Evolutionary conservation across 2,113 vertebrate genomes (phyloP).

Genomic region (Myodes glareolus): DNA sequence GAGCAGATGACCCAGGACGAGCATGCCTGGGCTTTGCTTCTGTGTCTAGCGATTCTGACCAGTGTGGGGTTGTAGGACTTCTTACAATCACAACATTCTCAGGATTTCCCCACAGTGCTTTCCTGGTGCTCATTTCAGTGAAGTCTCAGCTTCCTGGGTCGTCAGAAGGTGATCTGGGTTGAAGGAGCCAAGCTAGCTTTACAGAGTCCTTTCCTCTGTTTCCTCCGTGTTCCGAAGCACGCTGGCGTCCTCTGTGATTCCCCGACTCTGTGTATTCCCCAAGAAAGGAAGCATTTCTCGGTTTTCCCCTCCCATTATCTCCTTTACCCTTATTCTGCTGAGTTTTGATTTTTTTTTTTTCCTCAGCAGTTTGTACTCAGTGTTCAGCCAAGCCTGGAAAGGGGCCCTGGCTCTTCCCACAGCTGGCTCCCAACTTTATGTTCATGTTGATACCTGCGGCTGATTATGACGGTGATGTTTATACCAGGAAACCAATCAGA

Average conservation of each 20-base stretch:
- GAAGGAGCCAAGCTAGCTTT: neutral
- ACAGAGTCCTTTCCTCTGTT: neutral
- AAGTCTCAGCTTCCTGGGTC: neutral
- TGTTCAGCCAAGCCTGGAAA: neutral
- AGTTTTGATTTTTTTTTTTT: neutral
- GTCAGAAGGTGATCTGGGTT: neutral
- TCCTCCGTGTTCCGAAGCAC: neutral
- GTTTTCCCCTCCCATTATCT: neutral
- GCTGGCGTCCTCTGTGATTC: neutral
- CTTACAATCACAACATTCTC: neutral
- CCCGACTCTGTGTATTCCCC: neutral
- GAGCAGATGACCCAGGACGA: neutral
- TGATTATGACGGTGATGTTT: neutral
- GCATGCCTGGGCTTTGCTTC: neutral
- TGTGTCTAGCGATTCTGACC: neutral
- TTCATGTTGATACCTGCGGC: neutral
- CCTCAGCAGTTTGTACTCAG: neutral
- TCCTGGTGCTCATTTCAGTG: neutral
- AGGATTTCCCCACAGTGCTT: neutral
- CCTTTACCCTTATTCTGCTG: neutral
- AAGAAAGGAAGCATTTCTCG: neutral
- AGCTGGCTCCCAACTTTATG: neutral
- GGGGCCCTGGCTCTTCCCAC: neutral
- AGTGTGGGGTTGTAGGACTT: neutral
- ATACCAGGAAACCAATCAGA: neutral